phyloP scores from a whole-genome alignment of 2,113 vertebrate species.

The Spea bombifrons region DNA sequence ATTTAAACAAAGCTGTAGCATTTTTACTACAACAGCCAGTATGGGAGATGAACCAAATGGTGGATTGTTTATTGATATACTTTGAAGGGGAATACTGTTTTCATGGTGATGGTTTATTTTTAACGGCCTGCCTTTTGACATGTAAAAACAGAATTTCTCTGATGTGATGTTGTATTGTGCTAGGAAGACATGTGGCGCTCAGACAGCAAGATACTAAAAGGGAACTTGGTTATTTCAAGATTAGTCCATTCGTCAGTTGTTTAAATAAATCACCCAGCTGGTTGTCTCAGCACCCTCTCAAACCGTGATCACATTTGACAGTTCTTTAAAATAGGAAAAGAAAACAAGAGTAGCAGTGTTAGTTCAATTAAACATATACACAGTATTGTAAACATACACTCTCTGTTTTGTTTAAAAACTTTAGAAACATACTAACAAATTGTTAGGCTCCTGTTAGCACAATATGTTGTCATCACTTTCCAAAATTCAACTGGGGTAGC shows the following conservation, averaged over 20 bases:
- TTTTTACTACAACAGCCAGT: neutral
- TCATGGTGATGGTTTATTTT: conserved; percentile 29
- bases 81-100: conserved; percentile 23
- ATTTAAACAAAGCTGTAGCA: conserved; percentile 25
- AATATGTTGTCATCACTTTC: conserved; percentile 21
- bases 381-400: conserved; percentile 21
- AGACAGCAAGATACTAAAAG: conserved; percentile 7
- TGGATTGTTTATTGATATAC: conserved; percentile 34
- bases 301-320: conserved; percentile 11
- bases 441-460: neutral
- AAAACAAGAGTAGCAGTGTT: conserved; percentile 38
- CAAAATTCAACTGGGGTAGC: conserved; percentile 5
- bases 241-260: conserved; percentile 39
- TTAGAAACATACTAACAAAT: conserved; percentile 21
- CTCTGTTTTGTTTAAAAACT: conserved; percentile 18
- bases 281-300: conserved; percentile 17
- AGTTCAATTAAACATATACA: conserved; percentile 30
- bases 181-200: conserved; percentile 14
- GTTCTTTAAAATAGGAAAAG: conserved; percentile 9
- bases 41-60: conserved; percentile 6
- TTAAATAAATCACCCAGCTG: conserved; percentile 45
- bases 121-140: conserved; percentile 32
- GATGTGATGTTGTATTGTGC: neutral
- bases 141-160: conserved; percentile 35
- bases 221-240: conserved; percentile 36